Conservation (phyloP, 2,113 vertebrate species). For the Odocoileus virginianus region DNA sequence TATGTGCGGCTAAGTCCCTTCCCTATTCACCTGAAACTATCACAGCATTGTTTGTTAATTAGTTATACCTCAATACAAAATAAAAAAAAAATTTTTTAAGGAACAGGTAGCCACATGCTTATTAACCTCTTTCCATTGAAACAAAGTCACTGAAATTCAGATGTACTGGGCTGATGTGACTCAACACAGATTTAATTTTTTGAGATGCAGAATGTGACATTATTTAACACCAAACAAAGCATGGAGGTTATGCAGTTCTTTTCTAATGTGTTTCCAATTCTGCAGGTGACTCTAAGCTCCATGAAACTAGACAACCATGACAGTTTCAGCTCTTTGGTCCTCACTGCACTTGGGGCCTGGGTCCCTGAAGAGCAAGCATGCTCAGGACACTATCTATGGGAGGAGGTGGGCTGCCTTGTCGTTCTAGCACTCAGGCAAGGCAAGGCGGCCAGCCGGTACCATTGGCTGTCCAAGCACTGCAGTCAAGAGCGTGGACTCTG, state of each 20-base stretch:
- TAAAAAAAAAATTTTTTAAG: background rate
- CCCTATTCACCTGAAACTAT: background rate
- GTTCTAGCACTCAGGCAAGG: background rate
- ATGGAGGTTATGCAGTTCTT: background rate
- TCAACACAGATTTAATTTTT: background rate
- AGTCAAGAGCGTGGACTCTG: background rate
- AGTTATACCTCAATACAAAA: background rate
- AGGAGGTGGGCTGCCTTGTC: background rate
- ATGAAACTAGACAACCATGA: rapidly evolving
- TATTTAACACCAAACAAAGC: background rate
- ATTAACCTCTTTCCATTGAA: background rate
- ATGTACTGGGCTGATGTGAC: background rate
- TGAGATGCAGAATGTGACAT: background rate
- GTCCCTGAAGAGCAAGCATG: background rate
- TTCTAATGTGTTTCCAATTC: background rate
- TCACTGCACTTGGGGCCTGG: background rate
- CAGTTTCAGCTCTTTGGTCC: background rate
- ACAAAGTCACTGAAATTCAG: background rate
- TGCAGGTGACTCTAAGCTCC: background rate
- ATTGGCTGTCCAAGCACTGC: rapidly evolving
- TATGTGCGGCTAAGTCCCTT: background rate
- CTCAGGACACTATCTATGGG: background rate
- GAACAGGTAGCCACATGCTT: background rate
- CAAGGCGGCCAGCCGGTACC: rapidly evolving
- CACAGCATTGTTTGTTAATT: background rate